phyloP scores from a whole-genome alignment of 2,113 vertebrate species.

The Vulpes lagopus region DNA sequence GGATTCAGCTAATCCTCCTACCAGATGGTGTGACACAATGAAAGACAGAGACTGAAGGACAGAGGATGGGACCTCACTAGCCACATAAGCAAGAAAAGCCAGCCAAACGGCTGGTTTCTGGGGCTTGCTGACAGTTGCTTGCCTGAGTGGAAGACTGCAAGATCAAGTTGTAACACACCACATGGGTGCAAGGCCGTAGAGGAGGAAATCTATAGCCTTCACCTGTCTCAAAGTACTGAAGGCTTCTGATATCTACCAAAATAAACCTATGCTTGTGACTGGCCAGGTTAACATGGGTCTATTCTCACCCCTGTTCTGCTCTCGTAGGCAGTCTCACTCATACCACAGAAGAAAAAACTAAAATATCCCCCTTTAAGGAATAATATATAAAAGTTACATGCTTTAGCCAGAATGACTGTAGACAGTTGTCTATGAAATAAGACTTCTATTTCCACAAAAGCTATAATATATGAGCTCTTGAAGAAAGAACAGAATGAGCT shows the following conservation, averaged over 20 bases:
- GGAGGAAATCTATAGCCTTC: not conserved
- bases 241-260: not conserved
- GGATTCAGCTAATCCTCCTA: not conserved
- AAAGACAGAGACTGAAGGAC: not conserved
- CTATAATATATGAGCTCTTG: constrained; percentile 61
- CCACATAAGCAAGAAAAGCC: not conserved
- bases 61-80: not conserved
- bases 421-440: constrained; percentile 65
- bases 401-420: constrained; percentile 56
- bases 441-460: constrained; percentile 56
- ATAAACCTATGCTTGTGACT: not conserved
- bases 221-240: not conserved
- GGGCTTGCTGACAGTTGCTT: not conserved
- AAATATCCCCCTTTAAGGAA: not conserved
- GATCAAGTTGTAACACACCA: not conserved
- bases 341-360: not conserved
- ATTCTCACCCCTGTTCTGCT: not conserved
- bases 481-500: constrained; percentile 73
- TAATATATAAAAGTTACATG: constrained; percentile 21
- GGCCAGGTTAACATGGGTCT: not conserved
- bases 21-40: not conserved
- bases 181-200: not conserved
- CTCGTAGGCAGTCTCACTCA: not conserved
- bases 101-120: not conserved
- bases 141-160: not conserved